Base-by-base conservation (phyloP, 2,797 vertebrate genomes). In the Sebastes alutus region DNA sequence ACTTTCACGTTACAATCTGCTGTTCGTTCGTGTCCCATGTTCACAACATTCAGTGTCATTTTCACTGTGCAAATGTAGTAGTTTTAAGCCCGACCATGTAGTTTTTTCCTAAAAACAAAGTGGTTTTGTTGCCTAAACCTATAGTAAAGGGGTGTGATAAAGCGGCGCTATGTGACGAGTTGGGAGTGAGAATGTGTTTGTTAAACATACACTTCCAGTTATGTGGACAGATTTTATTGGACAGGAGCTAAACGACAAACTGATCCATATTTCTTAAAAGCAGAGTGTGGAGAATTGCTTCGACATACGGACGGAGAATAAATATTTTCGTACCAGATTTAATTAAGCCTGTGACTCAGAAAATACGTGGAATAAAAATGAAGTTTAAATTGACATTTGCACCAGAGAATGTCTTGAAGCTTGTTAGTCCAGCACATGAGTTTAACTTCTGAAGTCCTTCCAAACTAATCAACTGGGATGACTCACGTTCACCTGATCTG, bases 401-500 rank as follows among this genome's bases (percentile, higher is more conserved):
- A 11, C 33, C 27, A 4, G 7, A 33, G 65, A 60, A 18, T 65
- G 29, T 2, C 52, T 25, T 25, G 1, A 75, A 69, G 49, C 11
- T 8, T 5, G 6, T 14, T 33, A 29, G 25, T 77, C 23, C 66
- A n/a, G 63, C 7, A 6, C 32, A 49, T 16, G 22, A 12, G 22
- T 70, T 75, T n/a, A 59, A 72, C 65, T 32, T 13, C 58, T 68
- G 33, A 75, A 75, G 46, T 33, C 20, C 16, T n/a, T 74, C 14
- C 73, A 75, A 62, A 86, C 46, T 9, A 23, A 56, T 81, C 32
- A 60, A 59, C 52, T 54, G 4, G 1, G 65, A 65, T 66, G 77
- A 67, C 35, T 81, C 46, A 22, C 2, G 2, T 54, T 82, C 59
- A 72, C 68, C 70, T 29, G 33, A 67, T 82, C 73, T 61, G 60